These are phyloP conservation scores for Matsumurasca onukii DNA, from an alignment of 1,140 invertebrate genomes.

Conservation along the genomic window DNA sequence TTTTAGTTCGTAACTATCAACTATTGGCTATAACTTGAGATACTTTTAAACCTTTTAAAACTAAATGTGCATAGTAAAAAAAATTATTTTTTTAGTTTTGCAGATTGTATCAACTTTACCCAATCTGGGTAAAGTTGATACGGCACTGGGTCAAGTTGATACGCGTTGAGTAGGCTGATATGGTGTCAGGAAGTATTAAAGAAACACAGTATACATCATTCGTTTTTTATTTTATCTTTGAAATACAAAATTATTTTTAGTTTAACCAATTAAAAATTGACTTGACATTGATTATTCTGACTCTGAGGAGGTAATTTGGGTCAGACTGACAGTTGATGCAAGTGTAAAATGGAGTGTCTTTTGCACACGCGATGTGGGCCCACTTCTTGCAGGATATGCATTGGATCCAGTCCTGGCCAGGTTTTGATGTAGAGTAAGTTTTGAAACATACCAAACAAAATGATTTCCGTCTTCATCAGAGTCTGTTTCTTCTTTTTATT, in stretches of 20 bases:
- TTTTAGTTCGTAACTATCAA: too few species aligned
- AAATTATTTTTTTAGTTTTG: background rate
- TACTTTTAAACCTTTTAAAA: background rate
- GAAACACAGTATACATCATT: background rate
- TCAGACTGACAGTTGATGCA: background rate
- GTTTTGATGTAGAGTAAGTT: background rate
- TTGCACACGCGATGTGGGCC: background rate
- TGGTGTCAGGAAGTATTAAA: background rate
- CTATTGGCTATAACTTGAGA: background rate
- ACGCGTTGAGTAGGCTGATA: too few species aligned
- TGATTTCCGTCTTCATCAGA: background rate
- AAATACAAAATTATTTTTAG: background rate
- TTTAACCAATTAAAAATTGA: background rate
- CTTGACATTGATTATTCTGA: background rate
- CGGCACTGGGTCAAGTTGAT: background rate
- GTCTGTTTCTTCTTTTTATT: too few species aligned
- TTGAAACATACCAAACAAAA: background rate
- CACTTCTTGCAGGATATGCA: constrained; percentile 6
- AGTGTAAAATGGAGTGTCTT: background rate
- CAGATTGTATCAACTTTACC: background rate
- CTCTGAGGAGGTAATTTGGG: background rate
- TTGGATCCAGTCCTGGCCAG: constrained; percentile 1
- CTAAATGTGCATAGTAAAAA: background rate
- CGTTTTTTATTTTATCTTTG: background rate
- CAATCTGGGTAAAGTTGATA: background rate